Conservation (phyloP, 2,888 invertebrate genomes). For the Maniola hyperantus region DNA sequence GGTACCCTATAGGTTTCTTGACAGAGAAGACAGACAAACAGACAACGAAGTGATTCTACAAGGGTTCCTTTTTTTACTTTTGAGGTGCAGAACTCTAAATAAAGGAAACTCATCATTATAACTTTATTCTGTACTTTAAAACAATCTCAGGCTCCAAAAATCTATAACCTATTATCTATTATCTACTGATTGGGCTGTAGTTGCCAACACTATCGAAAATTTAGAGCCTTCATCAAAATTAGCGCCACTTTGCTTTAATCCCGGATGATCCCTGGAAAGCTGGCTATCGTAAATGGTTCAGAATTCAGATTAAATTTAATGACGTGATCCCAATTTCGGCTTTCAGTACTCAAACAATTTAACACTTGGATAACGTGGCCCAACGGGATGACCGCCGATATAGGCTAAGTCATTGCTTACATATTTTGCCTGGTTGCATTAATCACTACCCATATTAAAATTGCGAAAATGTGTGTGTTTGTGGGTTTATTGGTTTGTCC, state of each 20-base stretch:
- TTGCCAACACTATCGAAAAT: constrained; percentile 40
- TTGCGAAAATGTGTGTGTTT: no score
- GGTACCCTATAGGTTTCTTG: no score
- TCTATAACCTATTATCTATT: background rate
- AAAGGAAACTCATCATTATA: background rate
- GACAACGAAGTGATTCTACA: no score
- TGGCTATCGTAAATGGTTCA: constrained; percentile 59
- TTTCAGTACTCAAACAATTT: constrained; percentile 42
- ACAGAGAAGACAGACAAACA: no score
- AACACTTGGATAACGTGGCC: constrained; percentile 42
- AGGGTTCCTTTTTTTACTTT: no score
- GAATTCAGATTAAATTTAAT: constrained; percentile 75
- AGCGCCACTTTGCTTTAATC: constrained; percentile 67
- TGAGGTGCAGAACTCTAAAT: no score
- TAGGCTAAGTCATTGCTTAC: constrained; percentile 30
- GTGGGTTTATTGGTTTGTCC: no score
- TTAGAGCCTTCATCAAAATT: constrained; percentile 54
- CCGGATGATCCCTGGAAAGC: constrained; percentile 56
- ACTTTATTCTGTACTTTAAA: no score
- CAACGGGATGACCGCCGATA: constrained; percentile 29
- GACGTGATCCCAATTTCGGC: constrained; percentile 67
- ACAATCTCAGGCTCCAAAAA: no score
- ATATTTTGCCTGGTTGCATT: background rate
- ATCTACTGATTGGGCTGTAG: background rate
- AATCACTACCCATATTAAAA: no score